phyloP scores from a whole-genome alignment of 1,140 invertebrate species.

The Babylonia areolata region DNA sequence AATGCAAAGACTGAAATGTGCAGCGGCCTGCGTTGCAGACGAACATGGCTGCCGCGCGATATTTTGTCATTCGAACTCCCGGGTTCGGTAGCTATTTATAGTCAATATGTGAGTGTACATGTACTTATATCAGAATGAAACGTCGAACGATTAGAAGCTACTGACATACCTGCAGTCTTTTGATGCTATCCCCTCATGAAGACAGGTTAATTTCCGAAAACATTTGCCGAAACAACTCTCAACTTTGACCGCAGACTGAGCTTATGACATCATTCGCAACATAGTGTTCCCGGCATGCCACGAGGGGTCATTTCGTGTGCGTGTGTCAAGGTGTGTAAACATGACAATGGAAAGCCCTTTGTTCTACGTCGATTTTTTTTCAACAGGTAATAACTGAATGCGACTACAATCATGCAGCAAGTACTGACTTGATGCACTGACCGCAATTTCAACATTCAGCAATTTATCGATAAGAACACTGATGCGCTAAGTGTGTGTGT shows the following conservation, averaged over 20 bases:
- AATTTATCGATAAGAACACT: not conserved
- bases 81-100: conserved; percentile 24
- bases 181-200: not conserved
- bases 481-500: not conserved
- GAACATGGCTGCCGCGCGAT: conserved; percentile 40
- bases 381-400: not conserved
- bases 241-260: conserved; percentile 14
- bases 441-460: not conserved
- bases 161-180: not conserved
- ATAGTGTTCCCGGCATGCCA: conserved; percentile 46
- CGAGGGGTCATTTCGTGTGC: conserved; percentile 37
- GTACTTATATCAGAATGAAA: not conserved
- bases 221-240: not conserved
- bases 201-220: not conserved
- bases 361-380: not conserved
- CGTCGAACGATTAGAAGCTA: not conserved
- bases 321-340: not conserved
- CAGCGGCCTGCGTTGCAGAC: not conserved
- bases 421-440: not conserved
- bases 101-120: not conserved
- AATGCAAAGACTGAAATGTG: not conserved
- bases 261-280: conserved; percentile 42
- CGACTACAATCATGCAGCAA: not conserved
- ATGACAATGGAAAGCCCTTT: too few species aligned
- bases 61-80: conserved; percentile 36